Conservation (phyloP, 2,113 vertebrate genomes). For the Ciconia boyciana region DNA sequence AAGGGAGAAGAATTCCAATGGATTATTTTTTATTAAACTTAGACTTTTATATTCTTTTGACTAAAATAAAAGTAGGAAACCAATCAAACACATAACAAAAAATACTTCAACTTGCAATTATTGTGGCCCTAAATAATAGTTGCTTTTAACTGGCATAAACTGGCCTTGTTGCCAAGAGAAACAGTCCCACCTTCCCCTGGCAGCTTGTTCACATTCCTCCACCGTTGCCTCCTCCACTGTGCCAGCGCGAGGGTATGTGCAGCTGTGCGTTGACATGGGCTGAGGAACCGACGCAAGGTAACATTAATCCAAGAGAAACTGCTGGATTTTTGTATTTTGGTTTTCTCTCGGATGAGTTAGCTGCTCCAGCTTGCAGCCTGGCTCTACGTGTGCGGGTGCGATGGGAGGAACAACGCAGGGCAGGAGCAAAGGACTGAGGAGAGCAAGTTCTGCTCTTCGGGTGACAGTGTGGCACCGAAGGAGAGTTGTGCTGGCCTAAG, state of each 20-base stretch:
- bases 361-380: neutral
- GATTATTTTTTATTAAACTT: neutral
- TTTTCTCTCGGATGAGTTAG: neutral
- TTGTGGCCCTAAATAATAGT: neutral
- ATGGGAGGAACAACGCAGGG: neutral
- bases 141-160: neutral
- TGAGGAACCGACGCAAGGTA: neutral
- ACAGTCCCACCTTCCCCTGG: slow-evolving; percentile 31
- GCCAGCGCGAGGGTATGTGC: neutral
- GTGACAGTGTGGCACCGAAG: neutral
- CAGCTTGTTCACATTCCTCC: neutral
- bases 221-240: neutral
- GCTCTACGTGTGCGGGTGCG: accelerated
- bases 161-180: slow-evolving; percentile 6
- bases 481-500: neutral
- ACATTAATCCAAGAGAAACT: neutral
- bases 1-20: neutral
- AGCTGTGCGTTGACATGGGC: neutral
- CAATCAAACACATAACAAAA: neutral
- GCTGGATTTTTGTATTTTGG: neutral
- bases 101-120: neutral
- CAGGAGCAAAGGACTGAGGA: neutral
- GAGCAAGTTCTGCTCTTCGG: neutral
- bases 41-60: neutral
- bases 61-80: neutral